These are phyloP conservation scores for Buathra laborator DNA, from an alignment of 2,888 invertebrate genomes.

Conservation along the genomic window DNA sequence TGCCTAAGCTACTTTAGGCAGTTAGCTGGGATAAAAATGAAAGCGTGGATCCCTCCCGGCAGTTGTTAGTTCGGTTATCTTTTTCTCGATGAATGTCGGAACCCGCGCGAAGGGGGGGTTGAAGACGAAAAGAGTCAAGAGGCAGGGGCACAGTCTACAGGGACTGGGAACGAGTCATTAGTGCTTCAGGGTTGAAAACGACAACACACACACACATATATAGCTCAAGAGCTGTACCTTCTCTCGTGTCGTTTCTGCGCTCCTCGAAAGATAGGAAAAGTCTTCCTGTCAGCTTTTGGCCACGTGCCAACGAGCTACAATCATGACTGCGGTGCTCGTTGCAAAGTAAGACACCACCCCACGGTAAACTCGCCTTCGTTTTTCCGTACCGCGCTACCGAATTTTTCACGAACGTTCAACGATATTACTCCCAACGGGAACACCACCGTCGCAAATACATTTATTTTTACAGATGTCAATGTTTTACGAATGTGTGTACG, in stretches of 20 bases:
- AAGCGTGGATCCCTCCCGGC: constrained; percentile 41
- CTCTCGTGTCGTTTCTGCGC: constrained; percentile 28
- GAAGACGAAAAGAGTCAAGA: constrained; percentile 20
- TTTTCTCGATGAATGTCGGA: constrained; percentile 67
- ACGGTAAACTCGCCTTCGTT: constrained; percentile 47
- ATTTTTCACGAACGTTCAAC: constrained; percentile 33
- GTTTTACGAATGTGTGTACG: constrained; percentile 2
- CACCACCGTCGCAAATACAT: background rate
- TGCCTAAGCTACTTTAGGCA: background rate
- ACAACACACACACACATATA: constrained; percentile 41
- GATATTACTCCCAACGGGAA: constrained; percentile 1
- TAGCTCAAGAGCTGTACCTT: background rate
- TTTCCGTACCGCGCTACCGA: constrained; percentile 32
- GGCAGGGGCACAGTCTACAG: constrained; percentile 26
- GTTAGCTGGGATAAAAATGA: constrained; percentile 48
- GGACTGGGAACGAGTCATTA: constrained; percentile 57
- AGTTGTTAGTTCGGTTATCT: constrained; percentile 79
- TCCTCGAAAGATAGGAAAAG: constrained; percentile 51
- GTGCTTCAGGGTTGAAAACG: constrained; percentile 62
- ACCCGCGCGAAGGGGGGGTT: constrained; percentile 1
- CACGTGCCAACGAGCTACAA: constrained; percentile 75
- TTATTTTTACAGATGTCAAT: constrained; percentile 7
- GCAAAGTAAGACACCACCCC: constrained; percentile 50
- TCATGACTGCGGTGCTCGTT: constrained; percentile 69
- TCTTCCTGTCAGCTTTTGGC: constrained; percentile 76